These are phyloP conservation scores for Zaprionus capensis DNA, from an alignment of 1,140 invertebrate species.

Conservation along the genomic window DNA sequence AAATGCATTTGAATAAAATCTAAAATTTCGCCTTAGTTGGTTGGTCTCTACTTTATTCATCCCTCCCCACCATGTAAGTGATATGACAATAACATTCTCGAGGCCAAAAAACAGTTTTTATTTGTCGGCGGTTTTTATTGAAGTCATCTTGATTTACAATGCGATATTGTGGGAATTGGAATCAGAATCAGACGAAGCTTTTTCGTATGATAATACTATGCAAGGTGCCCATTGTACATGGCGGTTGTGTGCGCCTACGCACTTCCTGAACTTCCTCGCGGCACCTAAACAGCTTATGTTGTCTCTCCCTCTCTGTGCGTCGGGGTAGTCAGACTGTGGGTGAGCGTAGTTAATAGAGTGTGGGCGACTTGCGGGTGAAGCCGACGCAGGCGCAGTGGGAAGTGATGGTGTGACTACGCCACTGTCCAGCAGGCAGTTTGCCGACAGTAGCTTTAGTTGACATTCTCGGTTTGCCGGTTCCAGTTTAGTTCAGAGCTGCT, in stretches of 20 bases:
- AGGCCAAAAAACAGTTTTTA: not conserved
- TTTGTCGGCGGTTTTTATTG: constrained; percentile 9
- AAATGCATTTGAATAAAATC: constrained; percentile 75
- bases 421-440: not conserved
- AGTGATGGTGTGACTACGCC: not conserved
- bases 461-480: constrained; percentile 42
- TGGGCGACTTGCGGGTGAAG: constrained; percentile 19
- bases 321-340: not conserved
- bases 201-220: not conserved
- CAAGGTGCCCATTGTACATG: not conserved
- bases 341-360: not conserved
- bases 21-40: constrained; percentile 52
- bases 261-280: constrained; percentile 11
- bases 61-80: not conserved
- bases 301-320: not conserved
- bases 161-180: not conserved
- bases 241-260: not conserved
- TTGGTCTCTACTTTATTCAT: not conserved
- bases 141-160: constrained; percentile 16
- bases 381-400: constrained; percentile 33
- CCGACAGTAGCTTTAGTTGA: constrained; percentile 22
- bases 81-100: not conserved
- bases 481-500: constrained; percentile 14
- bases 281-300: constrained; percentile 18
- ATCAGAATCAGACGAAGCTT: not conserved